Evolutionary conservation across 2,888 invertebrate genomes (phyloP).

Genomic region (Synanthedon myopaeformis): DNA sequence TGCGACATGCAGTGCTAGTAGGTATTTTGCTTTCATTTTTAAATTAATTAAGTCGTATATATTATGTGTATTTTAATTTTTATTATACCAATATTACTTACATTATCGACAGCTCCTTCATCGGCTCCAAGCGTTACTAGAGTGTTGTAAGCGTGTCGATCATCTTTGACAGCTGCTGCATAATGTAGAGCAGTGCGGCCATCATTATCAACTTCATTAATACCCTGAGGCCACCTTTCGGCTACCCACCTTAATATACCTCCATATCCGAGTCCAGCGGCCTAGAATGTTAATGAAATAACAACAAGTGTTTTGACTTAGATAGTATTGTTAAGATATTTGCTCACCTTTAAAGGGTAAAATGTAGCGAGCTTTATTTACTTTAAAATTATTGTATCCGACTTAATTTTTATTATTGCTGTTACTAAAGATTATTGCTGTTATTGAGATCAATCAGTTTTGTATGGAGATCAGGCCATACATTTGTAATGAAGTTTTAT

Average conservation of each 20-base stretch:
- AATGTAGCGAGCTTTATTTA: no score
- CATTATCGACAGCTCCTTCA: conserved; percentile 85
- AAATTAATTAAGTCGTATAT: background rate
- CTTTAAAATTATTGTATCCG: no score
- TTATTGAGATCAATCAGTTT: no score
- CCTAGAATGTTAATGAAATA: conserved; percentile 54
- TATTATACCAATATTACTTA: conserved; percentile 47
- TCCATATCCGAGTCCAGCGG: conserved; percentile 83
- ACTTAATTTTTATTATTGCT: no score
- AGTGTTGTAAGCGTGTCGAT: conserved; percentile 80
- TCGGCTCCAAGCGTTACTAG: conserved; percentile 86
- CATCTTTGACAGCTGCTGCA: conserved; percentile 84
- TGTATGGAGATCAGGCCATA: no score
- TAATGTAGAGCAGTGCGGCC: conserved; percentile 91
- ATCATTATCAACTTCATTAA: conserved; percentile 80
- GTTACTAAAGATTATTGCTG: no score
- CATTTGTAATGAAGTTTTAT: no score
- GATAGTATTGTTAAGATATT: no score
- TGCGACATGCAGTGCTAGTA: background rate
- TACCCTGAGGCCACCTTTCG: conserved; percentile 75
- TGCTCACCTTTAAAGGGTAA: no score
- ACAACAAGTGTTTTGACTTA: no score
- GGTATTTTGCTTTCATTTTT: no score
- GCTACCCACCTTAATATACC: conserved; percentile 81
- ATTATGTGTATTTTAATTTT: conserved; percentile 5